Conservation (phyloP, 2,888 invertebrate species). For the Pheosia gnoma region DNA sequence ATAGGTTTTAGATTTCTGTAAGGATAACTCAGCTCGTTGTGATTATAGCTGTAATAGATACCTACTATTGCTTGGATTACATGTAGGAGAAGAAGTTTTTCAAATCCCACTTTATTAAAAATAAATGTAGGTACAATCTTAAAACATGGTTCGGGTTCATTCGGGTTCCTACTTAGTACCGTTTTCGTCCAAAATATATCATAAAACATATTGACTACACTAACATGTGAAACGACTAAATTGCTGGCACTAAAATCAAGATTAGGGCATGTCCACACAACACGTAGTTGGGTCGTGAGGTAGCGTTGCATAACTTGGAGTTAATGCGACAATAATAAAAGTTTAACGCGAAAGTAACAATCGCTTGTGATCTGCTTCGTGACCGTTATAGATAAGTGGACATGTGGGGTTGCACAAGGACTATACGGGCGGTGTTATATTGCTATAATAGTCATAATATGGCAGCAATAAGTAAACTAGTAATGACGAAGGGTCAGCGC, state of each 20-base stretch:
- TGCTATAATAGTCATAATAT: background rate
- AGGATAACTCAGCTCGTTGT: too few species aligned
- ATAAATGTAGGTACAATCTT: too few species aligned
- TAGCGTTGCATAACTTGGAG: conserved; percentile 47
- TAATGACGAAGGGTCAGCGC: too few species aligned
- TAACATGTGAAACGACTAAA: conserved; percentile 2
- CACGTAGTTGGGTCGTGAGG: conserved; percentile 58
- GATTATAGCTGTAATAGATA: too few species aligned
- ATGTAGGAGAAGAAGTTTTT: too few species aligned
- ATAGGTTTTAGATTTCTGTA: too few species aligned
- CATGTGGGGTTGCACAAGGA: conserved; percentile 61
- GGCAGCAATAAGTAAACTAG: too few species aligned
- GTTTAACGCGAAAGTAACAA: conserved; percentile 60
- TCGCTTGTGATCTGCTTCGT: conserved; percentile 56
- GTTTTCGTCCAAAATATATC: background rate
- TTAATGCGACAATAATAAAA: conserved; percentile 63
- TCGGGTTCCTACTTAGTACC: too few species aligned
- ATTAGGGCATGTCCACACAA: conserved; percentile 49
- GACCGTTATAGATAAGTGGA: conserved; percentile 68
- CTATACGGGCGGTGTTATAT: conserved; percentile 20
- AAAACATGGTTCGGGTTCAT: too few species aligned
- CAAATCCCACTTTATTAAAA: too few species aligned
- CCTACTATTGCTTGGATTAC: too few species aligned
- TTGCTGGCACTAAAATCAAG: conserved; percentile 34
- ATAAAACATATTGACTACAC: background rate